Percentiles rank a stretch among this genome's conserved stretches.
These are phyloP conservation scores for Rhabdophis nuchalis DNA, from an alignment of 2,797 vertebrate genomes.

Conservation along the genomic window DNA sequence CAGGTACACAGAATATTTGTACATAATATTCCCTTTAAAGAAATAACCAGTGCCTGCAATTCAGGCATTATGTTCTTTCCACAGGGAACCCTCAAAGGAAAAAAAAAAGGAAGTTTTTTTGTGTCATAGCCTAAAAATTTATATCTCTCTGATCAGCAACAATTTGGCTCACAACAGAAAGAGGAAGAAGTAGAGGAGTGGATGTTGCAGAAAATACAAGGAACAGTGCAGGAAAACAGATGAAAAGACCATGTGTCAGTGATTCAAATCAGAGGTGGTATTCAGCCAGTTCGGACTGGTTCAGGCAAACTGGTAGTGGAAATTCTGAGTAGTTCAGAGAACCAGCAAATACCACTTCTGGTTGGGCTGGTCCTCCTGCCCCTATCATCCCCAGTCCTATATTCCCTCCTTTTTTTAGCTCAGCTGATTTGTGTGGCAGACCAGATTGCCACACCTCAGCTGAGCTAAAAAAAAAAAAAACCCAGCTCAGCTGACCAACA, in stretches of 20 bases:
- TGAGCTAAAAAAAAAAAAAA: too few species aligned
- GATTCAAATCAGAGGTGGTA: neutral
- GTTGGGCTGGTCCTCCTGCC: too few species aligned
- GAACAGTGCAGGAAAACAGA: slow-evolving; percentile 16
- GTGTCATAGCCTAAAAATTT: slow-evolving; percentile 3
- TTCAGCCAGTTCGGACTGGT: too few species aligned
- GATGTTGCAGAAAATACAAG: neutral
- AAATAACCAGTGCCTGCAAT: slow-evolving; percentile 18
- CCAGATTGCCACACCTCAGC: too few species aligned
- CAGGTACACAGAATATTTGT: slow-evolving; percentile 5
- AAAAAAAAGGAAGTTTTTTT: slow-evolving; percentile 18
- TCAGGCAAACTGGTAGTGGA: too few species aligned
- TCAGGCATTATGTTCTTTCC: slow-evolving; percentile 16
- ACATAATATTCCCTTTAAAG: slow-evolving; percentile 23
- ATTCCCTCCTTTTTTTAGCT: too few species aligned
- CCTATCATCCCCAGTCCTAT: too few species aligned
- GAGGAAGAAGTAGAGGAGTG: neutral
- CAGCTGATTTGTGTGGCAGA: too few species aligned
- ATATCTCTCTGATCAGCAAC: slow-evolving; percentile 13
- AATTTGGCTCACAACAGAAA: slow-evolving; percentile 7
- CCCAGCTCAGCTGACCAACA: too few species aligned
- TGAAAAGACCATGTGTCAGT: neutral
- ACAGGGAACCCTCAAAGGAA: slow-evolving; percentile 16
- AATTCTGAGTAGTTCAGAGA: too few species aligned
- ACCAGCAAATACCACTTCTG: too few species aligned